Conservation (phyloP, 2,797 vertebrate species). For the Hemitrygon akajei region DNA sequence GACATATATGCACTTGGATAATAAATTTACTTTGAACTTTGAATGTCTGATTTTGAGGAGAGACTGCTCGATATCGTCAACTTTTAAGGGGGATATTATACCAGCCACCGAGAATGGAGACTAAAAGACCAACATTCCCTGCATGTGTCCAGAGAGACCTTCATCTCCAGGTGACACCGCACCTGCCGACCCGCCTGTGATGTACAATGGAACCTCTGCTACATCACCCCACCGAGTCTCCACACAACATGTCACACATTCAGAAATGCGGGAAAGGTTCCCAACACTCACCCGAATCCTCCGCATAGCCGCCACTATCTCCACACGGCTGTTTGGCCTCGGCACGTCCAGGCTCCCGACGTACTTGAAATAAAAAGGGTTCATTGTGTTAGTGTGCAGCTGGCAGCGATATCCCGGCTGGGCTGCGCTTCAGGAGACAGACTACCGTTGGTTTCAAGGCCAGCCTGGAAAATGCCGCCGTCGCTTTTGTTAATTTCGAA, state of each 20-base stretch:
- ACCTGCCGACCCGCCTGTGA: neutral
- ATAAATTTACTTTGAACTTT: too few relatives aligned
- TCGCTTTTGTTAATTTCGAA: neutral
- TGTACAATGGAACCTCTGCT: neutral
- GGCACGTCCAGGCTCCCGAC: conserved; percentile 81
- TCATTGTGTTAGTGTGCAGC: neutral
- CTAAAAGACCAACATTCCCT: neutral
- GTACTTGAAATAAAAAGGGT: conserved; percentile 61
- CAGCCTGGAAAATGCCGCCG: neutral
- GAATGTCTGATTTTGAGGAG: too few relatives aligned
- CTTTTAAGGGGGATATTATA: too few relatives aligned
- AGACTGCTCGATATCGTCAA: too few relatives aligned
- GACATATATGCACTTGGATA: too few relatives aligned
- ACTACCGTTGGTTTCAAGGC: neutral
- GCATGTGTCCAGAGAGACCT: neutral
- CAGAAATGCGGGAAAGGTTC: neutral
- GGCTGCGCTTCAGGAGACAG: neutral
- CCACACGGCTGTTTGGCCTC: conserved; percentile 85
- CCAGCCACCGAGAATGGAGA: neutral
- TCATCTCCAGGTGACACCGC: neutral
- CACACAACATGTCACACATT: neutral
- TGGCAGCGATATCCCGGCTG: neutral
- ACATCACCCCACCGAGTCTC: neutral
- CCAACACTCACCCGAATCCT: conserved; percentile 74
- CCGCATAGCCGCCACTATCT: conserved; percentile 86